Base-by-base conservation (phyloP, 2,888 invertebrate species). In the Drosophila hamatofila region DNA sequence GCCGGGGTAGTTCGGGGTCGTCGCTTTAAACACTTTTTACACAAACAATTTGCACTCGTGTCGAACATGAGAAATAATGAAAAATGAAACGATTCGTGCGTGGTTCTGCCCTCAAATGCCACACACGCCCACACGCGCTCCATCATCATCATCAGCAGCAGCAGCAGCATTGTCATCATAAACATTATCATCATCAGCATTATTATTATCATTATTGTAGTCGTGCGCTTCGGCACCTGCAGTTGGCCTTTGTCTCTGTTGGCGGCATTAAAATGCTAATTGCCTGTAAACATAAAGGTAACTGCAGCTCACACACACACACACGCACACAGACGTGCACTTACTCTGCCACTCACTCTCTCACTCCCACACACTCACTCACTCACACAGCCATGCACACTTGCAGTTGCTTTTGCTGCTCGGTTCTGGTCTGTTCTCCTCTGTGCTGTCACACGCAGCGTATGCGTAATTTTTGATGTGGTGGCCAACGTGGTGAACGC, bases 21-120 rank as follows among this genome's bases (percentile, higher is more conserved):
- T 59, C 30, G 18, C 14, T 42, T 37, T 11, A 37, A 60, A 60
- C 67, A 25, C 37, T 39, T 37, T 14, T 16, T 59, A 59, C 62
- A 58, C 73, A 71, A 78, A 78, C 83, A 80, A 82, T 82, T 90
- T 91, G 90, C 88, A 88, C 81, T 88, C 87, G 85, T 91, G 90
- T 91, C 83, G 83, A 89, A 91, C 89, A 91, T 88, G 89, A 79
- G 89, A 85, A 90, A 87, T 91, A 90, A 91, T 91, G 90, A 87
- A 91, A 91, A 90, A 77, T 76, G 83, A 83, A 73, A 66, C 74
- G 74, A 66, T 73, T 88, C 86, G 81, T 86, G 90, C 86, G 85
- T 88, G 78, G 56, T 21, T 2, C 23, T 44, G 25, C 27, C 21
- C 48, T 41, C 58, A 61, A 23, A 58, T 33, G 62, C 54, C 58